Evolutionary conservation across 2,797 vertebrate species (phyloP), one percentile per base, ranked within the genome.

Genomic region (Lophius americanus): DNA sequence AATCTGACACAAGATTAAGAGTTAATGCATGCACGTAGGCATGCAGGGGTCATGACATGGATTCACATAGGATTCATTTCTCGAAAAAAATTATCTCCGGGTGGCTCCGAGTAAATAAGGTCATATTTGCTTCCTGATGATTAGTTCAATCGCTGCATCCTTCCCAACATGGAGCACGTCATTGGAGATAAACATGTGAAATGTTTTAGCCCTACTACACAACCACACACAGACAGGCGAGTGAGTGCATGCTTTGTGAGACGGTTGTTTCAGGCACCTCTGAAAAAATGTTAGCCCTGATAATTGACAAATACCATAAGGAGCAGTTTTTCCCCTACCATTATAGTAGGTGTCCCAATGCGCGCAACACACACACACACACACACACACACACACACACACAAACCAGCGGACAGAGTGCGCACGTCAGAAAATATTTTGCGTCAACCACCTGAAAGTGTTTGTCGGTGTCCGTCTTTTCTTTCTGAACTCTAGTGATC

Each of bases 201-300:
- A 36, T 38, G 14, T 37, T 66, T 78, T 68, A 23, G 23, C 23
- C 23, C 23, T 38, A 68, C 60, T 38, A n/a, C 8, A 39, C 51
- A 11, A 47, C 39, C 54, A 59, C 12, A 73, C 51, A 65, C 46
- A 75, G 10, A 58, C 55, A 67, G 38, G 72, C 51, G 58, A 76
- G 56, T 48, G 42, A 46, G 65, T 37, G n/a, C 23, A 42, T 12
- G 47, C 68, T 65, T 86, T 86, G 68, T 56, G 56, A 50, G 62
- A 88, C 82, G 86, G 72, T 81, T 56, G 75, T 78, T 83, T 82
- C 55, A 62, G 70, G 51, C 64, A 64, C 71, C 82, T 76, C 76
- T 78, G 10, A 62, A 69, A 84, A 83, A 76, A 61, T 42, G 6
- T 41, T 9, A 41, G 59, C 12, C 37, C 55, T 63, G 56, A 64